Evolutionary conservation across 1,140 invertebrate species (phyloP), one percentile per base, ranked within the genome.

Genomic region (Glossosoma conforme): DNA sequence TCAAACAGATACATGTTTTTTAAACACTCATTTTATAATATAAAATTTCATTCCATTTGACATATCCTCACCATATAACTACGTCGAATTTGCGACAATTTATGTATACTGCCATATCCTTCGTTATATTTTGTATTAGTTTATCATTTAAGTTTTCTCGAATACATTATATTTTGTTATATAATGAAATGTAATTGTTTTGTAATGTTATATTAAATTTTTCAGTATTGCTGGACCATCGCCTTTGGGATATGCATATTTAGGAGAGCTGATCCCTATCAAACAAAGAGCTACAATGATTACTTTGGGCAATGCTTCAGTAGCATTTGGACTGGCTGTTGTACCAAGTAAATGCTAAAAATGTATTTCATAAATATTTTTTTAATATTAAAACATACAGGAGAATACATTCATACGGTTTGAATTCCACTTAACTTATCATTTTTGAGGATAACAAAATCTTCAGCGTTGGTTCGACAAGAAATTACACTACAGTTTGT

Each of bases 221-320:
- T 64, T 28, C 52, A 72, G 70, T 38, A 74, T 77, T 40, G 72
- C 78, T 11, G 80, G 76, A 19, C 72, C 79, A 2, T 77, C 79
- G 40, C 72, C 79, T 2, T 65, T 80, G 4, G 68, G 80, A 2
- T 81, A 78, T 44, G 75, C 75, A 1, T 74, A 81, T 53, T 65
- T 79, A 13, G 78, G 81, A 3, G 81, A 84, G 62, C 80, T 82
- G 60, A 77, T 80, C 54, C 68, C 53, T 19, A n/a, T 20, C 11
- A 48, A 44, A 10, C 43, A 52, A 3, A 33, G 50, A 44, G 53
- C 52, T 40, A 53, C 40, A 11, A 49, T 52, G 44, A 2, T 56
- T 24, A 50, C 79, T 1, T 73, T 77, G 57, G 62, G 81, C 11
- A 77, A 79, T 21, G 70, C 78, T 17, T 81, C 79, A 48, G 76